These are phyloP conservation scores for Apodemus agrarius DNA, from an alignment of 2,797 vertebrate species.

Conservation along the genomic window DNA sequence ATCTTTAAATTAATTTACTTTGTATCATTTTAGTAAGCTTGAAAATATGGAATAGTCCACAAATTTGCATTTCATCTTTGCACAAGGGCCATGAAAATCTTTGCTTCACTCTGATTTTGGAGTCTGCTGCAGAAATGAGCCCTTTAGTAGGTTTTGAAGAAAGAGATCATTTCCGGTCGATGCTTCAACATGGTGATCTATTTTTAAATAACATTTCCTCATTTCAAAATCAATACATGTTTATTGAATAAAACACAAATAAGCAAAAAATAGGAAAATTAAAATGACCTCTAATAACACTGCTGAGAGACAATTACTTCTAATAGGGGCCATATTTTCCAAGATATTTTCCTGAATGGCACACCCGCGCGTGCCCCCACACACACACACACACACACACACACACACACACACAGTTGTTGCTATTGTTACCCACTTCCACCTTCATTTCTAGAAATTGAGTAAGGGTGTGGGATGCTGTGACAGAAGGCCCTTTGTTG, in stretches of 20 bases:
- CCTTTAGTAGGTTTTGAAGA: background rate
- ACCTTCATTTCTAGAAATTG: background rate
- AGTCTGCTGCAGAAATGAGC: background rate
- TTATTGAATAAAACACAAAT: conserved; percentile 60
- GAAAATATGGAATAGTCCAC: background rate
- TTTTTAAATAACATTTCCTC: conserved; percentile 60
- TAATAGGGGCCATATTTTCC: background rate
- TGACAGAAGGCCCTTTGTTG: background rate
- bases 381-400: background rate
- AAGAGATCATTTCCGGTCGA: background rate
- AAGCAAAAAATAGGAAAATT: conserved; percentile 40
- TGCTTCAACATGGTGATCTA: conserved; percentile 9
- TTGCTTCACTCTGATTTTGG: background rate
- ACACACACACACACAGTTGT: background rate
- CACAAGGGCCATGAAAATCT: background rate
- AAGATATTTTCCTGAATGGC: background rate
- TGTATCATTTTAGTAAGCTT: background rate
- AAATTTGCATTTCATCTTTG: background rate
- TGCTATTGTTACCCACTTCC: background rate
- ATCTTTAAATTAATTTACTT: background rate
- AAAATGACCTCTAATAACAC: conserved; percentile 11
- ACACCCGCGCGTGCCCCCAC: background rate
- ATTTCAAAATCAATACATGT: conserved; percentile 44
- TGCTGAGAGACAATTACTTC: background rate
- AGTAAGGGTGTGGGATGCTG: background rate